These are phyloP conservation scores for Lucifuga dentata DNA, from an alignment of 2,113 vertebrate genomes.

Conservation along the genomic window DNA sequence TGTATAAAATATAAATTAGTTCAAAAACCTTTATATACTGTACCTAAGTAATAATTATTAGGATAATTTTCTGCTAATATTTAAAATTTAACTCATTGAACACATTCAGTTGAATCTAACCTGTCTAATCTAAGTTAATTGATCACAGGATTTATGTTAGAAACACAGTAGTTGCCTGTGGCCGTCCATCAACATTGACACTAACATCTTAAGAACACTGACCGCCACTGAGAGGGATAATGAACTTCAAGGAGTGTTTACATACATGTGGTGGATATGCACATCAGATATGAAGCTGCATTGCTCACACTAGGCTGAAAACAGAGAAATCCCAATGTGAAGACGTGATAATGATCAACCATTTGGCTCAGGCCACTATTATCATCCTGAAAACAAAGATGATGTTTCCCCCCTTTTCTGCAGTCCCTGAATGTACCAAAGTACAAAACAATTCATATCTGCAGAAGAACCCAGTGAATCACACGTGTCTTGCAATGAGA, in stretches of 20 bases:
- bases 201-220: conserved; percentile 14
- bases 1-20: too few relatives aligned
- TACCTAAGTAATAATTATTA: too few relatives aligned
- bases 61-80: background rate
- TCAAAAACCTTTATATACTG: too few relatives aligned
- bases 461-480: conserved; percentile 36
- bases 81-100: background rate
- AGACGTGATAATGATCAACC: conserved; percentile 34
- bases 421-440: conserved; percentile 16
- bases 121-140: background rate
- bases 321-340: conserved; percentile 17
- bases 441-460: conserved; percentile 2
- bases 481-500: conserved; percentile 47
- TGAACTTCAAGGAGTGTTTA: conserved; percentile 43
- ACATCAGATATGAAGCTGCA: conserved; percentile 28
- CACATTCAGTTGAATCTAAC: background rate
- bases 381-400: conserved; percentile 36
- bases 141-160: background rate
- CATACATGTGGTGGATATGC: conserved; percentile 23
- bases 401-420: conserved; percentile 27
- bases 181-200: conserved; percentile 40
- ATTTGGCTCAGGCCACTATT: conserved; percentile 16
- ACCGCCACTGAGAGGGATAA: conserved; percentile 31
- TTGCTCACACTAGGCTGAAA: conserved; percentile 1
- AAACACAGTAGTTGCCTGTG: background rate